Evolutionary conservation across 2,888 invertebrate genomes (phyloP).

Genomic region (Hartigia nigra): DNA sequence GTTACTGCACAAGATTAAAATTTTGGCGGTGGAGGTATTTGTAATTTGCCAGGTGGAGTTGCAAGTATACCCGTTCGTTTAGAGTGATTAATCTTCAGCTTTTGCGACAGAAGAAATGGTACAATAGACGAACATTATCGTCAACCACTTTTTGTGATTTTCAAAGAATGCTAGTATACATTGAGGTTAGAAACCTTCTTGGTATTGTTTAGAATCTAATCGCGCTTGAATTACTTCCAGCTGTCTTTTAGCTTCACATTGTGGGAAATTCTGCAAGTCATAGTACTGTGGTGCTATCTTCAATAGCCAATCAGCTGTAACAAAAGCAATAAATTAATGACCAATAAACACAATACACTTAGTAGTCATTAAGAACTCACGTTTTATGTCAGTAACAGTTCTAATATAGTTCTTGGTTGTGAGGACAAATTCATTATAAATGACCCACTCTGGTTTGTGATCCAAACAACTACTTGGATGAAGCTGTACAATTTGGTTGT

Average conservation of each 20-base stretch:
- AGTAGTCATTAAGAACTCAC: constrained; percentile 71
- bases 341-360: constrained; percentile 1
- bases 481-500: constrained; percentile 98
- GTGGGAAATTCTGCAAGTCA: constrained; percentile 97
- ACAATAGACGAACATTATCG: constrained; percentile 15
- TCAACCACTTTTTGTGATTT: constrained; percentile 30
- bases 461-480: constrained; percentile 99
- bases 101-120: constrained; percentile 17
- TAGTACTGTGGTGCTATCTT: constrained; percentile 98
- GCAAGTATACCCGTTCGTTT: constrained; percentile 6
- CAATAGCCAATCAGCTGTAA: constrained; percentile 90
- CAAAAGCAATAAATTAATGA: constrained; percentile 3
- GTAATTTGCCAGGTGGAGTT: background rate
- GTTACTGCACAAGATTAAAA: background rate
- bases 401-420: constrained; percentile 99
- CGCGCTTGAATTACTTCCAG: constrained; percentile 88
- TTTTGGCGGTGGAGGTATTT: background rate
- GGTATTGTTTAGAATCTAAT: constrained; percentile 87
- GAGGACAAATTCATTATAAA: constrained; percentile 99
- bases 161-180: constrained; percentile 43
- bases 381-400: constrained; percentile 98
- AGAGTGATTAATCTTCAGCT: constrained; percentile 16
- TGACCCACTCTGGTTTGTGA: constrained; percentile 99
- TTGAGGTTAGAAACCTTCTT: constrained; percentile 83
- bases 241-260: constrained; percentile 95